Evolutionary conservation across 2,113 vertebrate species (phyloP).

Genomic region (Prunella fulvescens): DNA sequence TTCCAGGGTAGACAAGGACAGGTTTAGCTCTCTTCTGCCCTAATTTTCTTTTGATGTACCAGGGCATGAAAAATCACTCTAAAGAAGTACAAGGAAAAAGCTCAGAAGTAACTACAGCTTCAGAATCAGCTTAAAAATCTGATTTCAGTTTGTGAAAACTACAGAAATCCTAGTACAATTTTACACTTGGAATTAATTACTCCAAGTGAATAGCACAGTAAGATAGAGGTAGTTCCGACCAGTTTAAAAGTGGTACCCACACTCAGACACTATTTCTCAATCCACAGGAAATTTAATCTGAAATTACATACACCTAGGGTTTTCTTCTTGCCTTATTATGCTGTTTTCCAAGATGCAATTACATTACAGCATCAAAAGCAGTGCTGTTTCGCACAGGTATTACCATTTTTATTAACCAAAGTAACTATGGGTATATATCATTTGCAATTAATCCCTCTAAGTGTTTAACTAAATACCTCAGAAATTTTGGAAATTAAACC

Average conservation of each 20-base stretch:
- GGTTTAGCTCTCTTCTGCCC: background rate
- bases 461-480: conserved; percentile 3
- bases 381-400: background rate
- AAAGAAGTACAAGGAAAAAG: background rate
- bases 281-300: background rate
- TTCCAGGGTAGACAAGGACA: background rate
- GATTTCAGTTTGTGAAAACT: background rate
- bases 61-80: background rate
- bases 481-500: conserved; percentile 19
- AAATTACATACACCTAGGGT: background rate
- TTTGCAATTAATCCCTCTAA: background rate
- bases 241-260: background rate
- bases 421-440: background rate
- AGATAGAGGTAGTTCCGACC: background rate
- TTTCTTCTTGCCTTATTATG: background rate
- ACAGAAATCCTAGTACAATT: background rate
- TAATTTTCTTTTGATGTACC: background rate
- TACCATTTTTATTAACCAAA: conserved; percentile 25
- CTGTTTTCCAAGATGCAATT: background rate
- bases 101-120: background rate
- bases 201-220: background rate
- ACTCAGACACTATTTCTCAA: background rate
- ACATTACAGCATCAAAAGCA: background rate
- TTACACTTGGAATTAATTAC: background rate
- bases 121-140: background rate